Percentiles rank a stretch among this genome's conserved stretches.
Evolutionary conservation across 2,113 vertebrate genomes (phyloP).

Genomic region (Meleagris gallopavo): DNA sequence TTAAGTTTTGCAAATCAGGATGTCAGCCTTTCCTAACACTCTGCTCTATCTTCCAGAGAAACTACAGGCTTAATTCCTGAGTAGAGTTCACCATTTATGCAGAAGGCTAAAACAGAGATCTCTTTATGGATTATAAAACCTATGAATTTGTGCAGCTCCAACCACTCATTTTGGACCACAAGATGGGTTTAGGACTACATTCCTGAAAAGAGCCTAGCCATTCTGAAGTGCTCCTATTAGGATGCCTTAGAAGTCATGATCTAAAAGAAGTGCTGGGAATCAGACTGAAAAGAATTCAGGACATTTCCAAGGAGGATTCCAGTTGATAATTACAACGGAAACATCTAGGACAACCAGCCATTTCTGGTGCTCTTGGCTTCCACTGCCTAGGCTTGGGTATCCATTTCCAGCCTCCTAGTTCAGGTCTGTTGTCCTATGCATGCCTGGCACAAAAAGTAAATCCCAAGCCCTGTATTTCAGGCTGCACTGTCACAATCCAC

Average conservation of each 20-base stretch:
- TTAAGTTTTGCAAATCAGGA: background rate
- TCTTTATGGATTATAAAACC: conserved; percentile 2
- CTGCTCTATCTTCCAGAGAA: background rate
- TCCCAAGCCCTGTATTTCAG: background rate
- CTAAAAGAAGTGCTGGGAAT: background rate
- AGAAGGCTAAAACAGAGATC: background rate
- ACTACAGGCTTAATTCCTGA: accelerated
- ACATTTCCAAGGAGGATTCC: background rate
- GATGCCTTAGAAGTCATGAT: background rate
- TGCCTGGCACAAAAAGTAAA: background rate
- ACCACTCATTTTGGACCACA: background rate
- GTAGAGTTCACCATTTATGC: background rate
- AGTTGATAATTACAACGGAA: background rate
- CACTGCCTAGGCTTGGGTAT: background rate
- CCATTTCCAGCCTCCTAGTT: background rate
- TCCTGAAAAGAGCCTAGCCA: background rate
- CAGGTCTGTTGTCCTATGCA: background rate
- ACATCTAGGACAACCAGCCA: background rate
- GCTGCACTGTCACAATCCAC: background rate
- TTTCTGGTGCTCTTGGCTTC: background rate
- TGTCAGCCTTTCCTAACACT: background rate
- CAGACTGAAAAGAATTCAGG: background rate
- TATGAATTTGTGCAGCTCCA: background rate
- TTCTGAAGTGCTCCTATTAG: background rate
- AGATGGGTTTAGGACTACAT: background rate